Evolutionary conservation across 1,140 invertebrate species (phyloP), one percentile per base, ranked within the genome.

Genomic region (Andricus grossulariae): DNA sequence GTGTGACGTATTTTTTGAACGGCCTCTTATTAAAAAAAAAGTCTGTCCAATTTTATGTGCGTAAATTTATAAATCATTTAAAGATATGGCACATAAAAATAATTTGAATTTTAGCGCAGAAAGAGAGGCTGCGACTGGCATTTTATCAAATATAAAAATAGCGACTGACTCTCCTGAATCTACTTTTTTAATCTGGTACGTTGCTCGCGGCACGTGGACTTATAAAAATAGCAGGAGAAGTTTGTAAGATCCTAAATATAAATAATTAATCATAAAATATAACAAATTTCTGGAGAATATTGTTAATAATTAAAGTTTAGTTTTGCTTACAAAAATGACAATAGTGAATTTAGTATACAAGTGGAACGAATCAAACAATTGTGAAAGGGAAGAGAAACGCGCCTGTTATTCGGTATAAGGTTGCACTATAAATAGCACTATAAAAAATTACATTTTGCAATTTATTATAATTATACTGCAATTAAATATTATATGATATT

Each of bases 121-220:
- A 19, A 3, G 11, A 11, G 19, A 25, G 11, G 25, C 11, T 60
- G 19, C 13, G 5, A 3, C 3, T 60, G 3, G 21, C 55, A 25
- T 60, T 60, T 60, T 25, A 60, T 60, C 21, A 55, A 55, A 60
- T 60, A 60, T 25, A 60, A 60, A 60, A 60, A 60, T 60, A 60
- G 55, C 55, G 55, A 0, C 19, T 13, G 11, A 13, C 55, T 32
- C 25, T 5, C 25, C 5, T 60, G 21, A 60, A 52, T 12, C 15
- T 60, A 25, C 25, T 60, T 25, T 12, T 10, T 25, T 55, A 19
- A 60, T 18, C 19, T 52, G 51, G 5, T 52, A 18, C 13, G 15
- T 25, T 19, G 25, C 55, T 60, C 21, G 21, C 55, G 55, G 19
- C 55, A 60, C 19, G 19, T 60, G 25, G 11, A 15, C 55, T 60